Base-by-base conservation (phyloP, 2,113 vertebrate genomes). In the Sprattus sprattus region DNA sequence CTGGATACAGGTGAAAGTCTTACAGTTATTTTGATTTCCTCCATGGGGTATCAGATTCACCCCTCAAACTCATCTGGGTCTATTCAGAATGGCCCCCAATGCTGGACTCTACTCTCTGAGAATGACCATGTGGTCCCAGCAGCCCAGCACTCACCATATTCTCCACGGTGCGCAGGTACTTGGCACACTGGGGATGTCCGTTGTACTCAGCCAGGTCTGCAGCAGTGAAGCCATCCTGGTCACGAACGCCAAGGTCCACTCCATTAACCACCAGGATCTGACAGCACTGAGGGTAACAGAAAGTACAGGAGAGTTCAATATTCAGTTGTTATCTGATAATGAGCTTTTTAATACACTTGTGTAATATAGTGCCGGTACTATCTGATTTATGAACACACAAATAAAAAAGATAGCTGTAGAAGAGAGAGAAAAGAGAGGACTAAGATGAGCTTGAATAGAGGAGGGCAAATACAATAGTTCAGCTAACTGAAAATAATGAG, bases 191-290 rank as follows among this genome's bases (percentile, higher is more conserved):
- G 71, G 90, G 86, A 90, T 99, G 97, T 88, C 98, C 97, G 0
- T 98, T 99, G 93, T 97, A 98, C 83, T 98, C 97, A 0, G 98
- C 97, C 5, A 99, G 95, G 92, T 99, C 98, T 0, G 97, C 97
- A 0, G 97, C 96, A 0, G 97, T 96, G 94, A 97, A 97, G 78
- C 97, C 97, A 0, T 99, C 97, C 86, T 96, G 96, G 93, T 99
- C 98, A 0, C 93, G 95, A 64, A 97, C 86, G 52, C 95, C 95
- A 88, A 99, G 93, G 92, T 97, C 95, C 81, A 97, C 97, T 0
- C 98, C 98, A 0, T 99, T 99, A 84, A 99, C 98, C 84, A 99
- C 97, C 10, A 99, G 94, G 87, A 99, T 98, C 95, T 99, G 98
- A 93, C 98, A 99, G 92, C 98, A 99, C 98, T 99, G 82, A 32